Evolutionary conservation across 2,888 invertebrate genomes (phyloP), one percentile per base, ranked within the genome.

Genomic region (Amphipyra tragopoginis): DNA sequence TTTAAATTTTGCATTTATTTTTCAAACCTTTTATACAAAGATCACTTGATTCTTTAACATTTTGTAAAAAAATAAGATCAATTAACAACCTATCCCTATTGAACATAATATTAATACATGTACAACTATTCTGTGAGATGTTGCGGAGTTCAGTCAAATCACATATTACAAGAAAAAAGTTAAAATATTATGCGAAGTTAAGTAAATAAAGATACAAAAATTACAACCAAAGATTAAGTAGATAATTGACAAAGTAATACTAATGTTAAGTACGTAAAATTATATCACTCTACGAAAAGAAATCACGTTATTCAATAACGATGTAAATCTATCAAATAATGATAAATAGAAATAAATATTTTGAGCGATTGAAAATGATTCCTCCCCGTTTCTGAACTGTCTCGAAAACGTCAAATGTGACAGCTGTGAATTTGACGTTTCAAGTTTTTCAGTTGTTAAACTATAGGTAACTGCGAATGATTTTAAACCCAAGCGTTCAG

Each of bases 51-150:
- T 84, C 85, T 90, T 90, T 88, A 89, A 93, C 91, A 93, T 89
- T 89, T 89, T 86, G 86, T 86, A 89, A 89, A 86, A 61, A 87
- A 84, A 79, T 85, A 88, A 87, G 85, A 91, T 93, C 93, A 93
- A 93, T 94, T 93, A 94, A 94, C 94, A 93, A 86, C 94, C 94
- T 94, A 93, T 81, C 90, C 90, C 91, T 93, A 92, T 85, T 89
- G 90, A 90, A 91, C 89, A 88, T 82, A 83, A 82, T 82, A 83
- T 77, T 79, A 77, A 64, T 71, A 88, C 85, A 88, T 64, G 34
- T 15, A 53, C 84, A 89, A 83, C 83, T 82, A 81, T 81, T 79
- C 72, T 81, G 81, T 86, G 86, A 89, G 85, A 88, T 87, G 86
- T 82, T 85, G 78, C 84, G 93, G 94, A 93, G 93, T 93, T 94